Evolutionary conservation across 1,140 invertebrate species (phyloP), one percentile per base, ranked within the genome.

Genomic region (Bombus waltoni): DNA sequence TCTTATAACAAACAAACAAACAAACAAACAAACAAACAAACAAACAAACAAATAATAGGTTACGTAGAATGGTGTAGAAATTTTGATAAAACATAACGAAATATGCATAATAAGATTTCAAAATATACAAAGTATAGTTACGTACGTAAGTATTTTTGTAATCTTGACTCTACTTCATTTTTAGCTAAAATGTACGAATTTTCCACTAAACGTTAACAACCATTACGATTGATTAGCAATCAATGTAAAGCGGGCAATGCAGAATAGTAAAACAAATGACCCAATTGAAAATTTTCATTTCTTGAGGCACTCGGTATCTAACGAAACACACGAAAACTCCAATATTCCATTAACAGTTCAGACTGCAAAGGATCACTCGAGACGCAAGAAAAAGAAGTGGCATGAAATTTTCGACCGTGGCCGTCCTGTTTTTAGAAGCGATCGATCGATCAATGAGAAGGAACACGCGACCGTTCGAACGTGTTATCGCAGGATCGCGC

Each of bases 361-460:
- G 5, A 75, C 9, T 15, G 22, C 22, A 10, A 42, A 35, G 32
- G 40, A 65, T 44, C 22, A 28, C 28, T 35, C 10, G 44, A 53
- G 73, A 25, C 8, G 4, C 9, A 25, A 40, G 0, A 57, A 68
- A 42, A 73, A 87, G 8, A 75, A 66, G 66, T 35, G 35, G 3
- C 11, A 38, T 28, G 35, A 22, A 62, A 74, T 18, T 59, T 57
- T 88, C 78, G 59, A 79, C 77, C 83, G 65, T 74, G 53, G 57
- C 59, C 74, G 83, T 88, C 66, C 78, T 86, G 72, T 70, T 35
- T 72, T 79, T 57, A 10, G 40, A 84, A 84, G 47, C 78, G 88
- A 90, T 89, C 85, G 76, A 90, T 91, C 85, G 90, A 89, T 85
- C 81, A 88, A 89, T 78, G 25, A 68, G 38, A 18, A 18, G 82